These are phyloP conservation scores for Manacus vitellinus DNA, from an alignment of 2,113 vertebrate species.

Conservation along the genomic window DNA sequence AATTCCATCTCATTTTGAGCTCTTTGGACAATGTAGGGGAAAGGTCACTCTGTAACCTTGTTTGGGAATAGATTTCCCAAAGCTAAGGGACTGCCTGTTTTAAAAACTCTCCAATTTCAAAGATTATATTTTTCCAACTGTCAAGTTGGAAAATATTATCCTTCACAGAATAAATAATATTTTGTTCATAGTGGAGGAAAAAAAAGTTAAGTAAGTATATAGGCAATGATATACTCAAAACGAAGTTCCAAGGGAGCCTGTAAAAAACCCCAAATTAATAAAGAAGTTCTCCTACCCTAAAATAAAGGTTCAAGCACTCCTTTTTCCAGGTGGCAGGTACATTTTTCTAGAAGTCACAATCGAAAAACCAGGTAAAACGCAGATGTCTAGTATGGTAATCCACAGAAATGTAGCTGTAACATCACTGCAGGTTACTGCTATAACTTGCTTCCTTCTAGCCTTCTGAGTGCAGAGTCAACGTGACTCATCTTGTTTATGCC, in stretches of 20 bases:
- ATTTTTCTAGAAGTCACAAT: background rate
- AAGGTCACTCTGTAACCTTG: background rate
- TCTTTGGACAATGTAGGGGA: background rate
- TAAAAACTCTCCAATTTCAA: background rate
- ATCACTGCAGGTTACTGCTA: background rate
- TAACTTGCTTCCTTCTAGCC: background rate
- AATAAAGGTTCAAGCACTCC: background rate
- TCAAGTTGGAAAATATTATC: background rate
- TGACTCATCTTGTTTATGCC: background rate
- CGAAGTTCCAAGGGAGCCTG: background rate
- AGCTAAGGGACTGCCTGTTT: background rate
- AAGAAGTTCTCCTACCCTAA: background rate
- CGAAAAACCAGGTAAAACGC: background rate
- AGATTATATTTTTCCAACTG: background rate
- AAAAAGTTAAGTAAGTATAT: background rate
- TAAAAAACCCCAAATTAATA: rapidly evolving
- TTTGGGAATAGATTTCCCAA: background rate
- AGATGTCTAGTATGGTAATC: background rate
- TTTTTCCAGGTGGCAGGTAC: background rate
- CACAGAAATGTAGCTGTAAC: background rate
- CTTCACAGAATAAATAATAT: background rate
- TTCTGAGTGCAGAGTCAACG: background rate
- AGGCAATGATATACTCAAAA: background rate
- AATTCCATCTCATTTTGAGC: background rate
- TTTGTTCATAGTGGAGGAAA: background rate